These are phyloP conservation scores for Nibea coibor DNA, from an alignment of 2,113 vertebrate genomes.

Conservation along the genomic window DNA sequence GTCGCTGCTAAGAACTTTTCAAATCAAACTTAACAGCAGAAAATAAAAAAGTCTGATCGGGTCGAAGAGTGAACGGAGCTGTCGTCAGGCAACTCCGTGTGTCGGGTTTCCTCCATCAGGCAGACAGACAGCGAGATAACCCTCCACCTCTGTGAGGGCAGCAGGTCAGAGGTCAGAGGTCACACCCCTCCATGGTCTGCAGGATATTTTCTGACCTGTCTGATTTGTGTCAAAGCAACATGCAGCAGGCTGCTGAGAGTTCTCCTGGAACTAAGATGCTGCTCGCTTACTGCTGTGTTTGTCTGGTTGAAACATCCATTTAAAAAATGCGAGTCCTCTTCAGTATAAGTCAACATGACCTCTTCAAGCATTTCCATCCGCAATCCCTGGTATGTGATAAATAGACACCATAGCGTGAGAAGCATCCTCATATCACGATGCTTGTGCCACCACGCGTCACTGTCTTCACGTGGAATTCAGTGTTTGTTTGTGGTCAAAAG, in stretches of 20 bases:
- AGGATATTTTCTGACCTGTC: neutral
- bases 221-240: neutral
- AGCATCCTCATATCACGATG: no score
- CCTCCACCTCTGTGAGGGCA: constrained; percentile 9
- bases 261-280: no score
- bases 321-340: no score
- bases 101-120: constrained; percentile 46
- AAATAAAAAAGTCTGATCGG: neutral
- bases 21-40: constrained; percentile 3
- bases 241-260: neutral
- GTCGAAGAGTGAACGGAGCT: constrained; percentile 26
- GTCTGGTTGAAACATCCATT: no score
- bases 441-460: no score
- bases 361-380: no score
- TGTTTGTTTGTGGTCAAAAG: no score
- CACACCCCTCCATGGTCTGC: neutral
- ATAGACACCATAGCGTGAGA: no score
- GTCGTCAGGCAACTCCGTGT: neutral
- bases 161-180: constrained; percentile 31
- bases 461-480: no score
- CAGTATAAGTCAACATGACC: no score
- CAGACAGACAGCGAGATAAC: constrained; percentile 16
- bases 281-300: no score
- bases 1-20: neutral
- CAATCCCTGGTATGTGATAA: no score